These are phyloP conservation scores for Cuculus canorus DNA, from an alignment of 2,797 vertebrate species.

Conservation along the genomic window DNA sequence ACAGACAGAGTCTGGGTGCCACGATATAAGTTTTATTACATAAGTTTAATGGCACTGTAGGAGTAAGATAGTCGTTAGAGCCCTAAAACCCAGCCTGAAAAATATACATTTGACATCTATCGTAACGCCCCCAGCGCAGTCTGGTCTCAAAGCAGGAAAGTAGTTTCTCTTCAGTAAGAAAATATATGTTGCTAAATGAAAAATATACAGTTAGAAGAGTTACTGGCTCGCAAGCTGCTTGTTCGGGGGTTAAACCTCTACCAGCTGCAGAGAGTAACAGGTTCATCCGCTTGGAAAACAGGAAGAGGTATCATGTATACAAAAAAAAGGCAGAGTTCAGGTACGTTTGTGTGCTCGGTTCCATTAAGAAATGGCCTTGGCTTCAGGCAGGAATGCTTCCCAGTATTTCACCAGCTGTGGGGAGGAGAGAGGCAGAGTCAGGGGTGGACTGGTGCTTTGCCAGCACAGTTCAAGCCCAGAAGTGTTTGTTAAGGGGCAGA, in stretches of 20 bases:
- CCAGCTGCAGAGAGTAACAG: constrained; percentile 38
- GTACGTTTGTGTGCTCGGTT: constrained; percentile 56
- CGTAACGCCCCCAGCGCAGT: constrained; percentile 53
- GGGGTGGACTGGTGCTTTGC: neutral
- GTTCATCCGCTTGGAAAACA: constrained; percentile 76
- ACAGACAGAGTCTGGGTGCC: constrained; percentile 32
- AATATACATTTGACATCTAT: constrained; percentile 78
- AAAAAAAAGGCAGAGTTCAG: constrained; percentile 79
- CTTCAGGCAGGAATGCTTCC: constrained; percentile 98
- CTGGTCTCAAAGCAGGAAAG: constrained; percentile 78
- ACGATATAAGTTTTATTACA: constrained; percentile 82
- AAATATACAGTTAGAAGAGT: constrained; percentile 86
- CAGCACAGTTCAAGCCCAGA: neutral
- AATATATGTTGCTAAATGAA: constrained; percentile 91
- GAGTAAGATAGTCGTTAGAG: constrained; percentile 76
- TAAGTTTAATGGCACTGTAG: constrained; percentile 77
- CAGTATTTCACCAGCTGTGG: constrained; percentile 96
- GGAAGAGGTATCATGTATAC: constrained; percentile 86
- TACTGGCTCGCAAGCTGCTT: constrained; percentile 60
- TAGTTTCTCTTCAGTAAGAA: constrained; percentile 87
- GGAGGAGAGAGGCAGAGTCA: constrained; percentile 1
- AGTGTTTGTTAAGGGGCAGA: neutral
- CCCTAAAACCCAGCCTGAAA: constrained; percentile 79
- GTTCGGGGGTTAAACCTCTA: constrained; percentile 45
- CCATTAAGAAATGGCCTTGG: constrained; percentile 95